These are phyloP conservation scores for Atlantisia rogersi DNA, from an alignment of 2,113 vertebrate genomes.

Conservation along the genomic window DNA sequence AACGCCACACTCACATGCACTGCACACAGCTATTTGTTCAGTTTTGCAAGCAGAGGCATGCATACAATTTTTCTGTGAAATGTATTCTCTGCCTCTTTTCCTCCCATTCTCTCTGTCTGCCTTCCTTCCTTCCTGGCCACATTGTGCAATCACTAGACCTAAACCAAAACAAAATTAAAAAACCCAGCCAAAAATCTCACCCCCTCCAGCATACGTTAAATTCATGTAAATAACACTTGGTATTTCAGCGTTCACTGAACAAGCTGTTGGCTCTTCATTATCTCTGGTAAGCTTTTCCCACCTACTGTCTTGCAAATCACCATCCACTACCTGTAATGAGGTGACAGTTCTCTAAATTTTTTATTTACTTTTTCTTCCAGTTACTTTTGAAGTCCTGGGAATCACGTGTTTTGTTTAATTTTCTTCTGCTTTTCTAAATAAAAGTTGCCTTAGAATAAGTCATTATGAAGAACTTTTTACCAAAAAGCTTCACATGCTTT, in stretches of 20 bases:
- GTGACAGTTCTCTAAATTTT: background rate
- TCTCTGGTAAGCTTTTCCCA: background rate
- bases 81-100: slow-evolving; percentile 2
- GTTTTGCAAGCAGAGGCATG: background rate
- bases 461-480: background rate
- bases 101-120: slow-evolving; percentile 16
- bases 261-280: background rate
- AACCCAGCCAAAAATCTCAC: background rate
- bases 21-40: background rate
- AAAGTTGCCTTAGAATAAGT: background rate
- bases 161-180: background rate
- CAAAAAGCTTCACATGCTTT: background rate
- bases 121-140: slow-evolving; percentile 32
- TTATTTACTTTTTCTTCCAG: background rate
- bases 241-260: background rate
- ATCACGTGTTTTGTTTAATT: background rate
- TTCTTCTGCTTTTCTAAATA: background rate
- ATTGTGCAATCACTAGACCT: background rate
- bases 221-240: background rate
- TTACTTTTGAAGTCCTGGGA: background rate
- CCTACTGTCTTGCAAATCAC: background rate
- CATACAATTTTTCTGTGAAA: background rate
- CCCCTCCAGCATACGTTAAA: background rate
- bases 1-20: background rate
- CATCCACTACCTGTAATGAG: background rate